Base-by-base conservation (phyloP, 64 coral and sea anemone genomes). In the Actinia tenebrosa region DNA sequence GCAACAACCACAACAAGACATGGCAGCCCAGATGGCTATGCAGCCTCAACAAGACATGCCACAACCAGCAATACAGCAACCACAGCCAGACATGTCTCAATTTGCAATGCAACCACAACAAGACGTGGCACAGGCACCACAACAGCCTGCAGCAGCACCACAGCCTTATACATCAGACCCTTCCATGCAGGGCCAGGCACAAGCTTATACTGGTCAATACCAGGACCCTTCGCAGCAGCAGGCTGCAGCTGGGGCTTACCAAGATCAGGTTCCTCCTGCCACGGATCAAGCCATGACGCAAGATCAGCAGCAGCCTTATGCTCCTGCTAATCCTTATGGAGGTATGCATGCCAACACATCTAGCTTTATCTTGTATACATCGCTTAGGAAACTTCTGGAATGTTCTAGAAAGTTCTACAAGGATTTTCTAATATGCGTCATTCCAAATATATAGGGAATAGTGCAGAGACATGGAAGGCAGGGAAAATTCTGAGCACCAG, bases 41-140 rank as follows among this genome's bases (percentile, higher is more conserved):
- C 79, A 81, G 22, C 79, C 79, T n/a, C 79, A 81, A 44, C 79
- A 81, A 25, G 83, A 91, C 56, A 83, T 86, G 85, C 8, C 83
- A 3, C 79, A 81, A 53, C 44, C 22, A 17, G 77, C 37, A 27
- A 5, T 55, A 13, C 72, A 86, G 15, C 84, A 25, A 11, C 44
- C 68, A 23, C 89, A 84, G 77, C 56, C 54, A 7, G 77, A 79
- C 18, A 79, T 79, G 13, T 42, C 77, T 2, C 64, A 69, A 20
- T 8, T 23, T 42, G 77, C 77, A 79, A 79, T 79, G 77, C 89
- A 90, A 44, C 81, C 64, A 15, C 89, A 90, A 62, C 52, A 83
- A 19, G 89, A 58, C 77, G 44, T 61, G 71, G 80, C 47, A 58
- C 56, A 91, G 83, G 69, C 82, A 15, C 10, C 71, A 8, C 68